Evolutionary conservation across 2,888 invertebrate genomes (phyloP).

Genomic region (Monoplex corrugatus): DNA sequence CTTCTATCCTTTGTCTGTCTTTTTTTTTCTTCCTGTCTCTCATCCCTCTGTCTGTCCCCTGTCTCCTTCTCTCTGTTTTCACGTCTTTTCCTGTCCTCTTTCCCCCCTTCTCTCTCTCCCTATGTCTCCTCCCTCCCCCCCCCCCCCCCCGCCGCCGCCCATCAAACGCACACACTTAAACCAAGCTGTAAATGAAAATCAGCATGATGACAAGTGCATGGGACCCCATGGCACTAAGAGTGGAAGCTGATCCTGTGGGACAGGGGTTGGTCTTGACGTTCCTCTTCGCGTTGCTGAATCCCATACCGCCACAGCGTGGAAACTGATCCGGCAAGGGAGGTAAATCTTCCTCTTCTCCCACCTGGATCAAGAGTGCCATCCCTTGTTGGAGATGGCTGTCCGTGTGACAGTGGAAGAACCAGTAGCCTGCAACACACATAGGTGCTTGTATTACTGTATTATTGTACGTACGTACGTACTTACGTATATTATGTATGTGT

Average conservation of each 20-base stretch:
- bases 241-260: background rate
- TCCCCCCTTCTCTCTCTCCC: no score
- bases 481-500: no score
- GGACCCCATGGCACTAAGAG: background rate
- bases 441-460: background rate
- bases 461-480: background rate
- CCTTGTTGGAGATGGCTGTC: constrained; percentile 68
- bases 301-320: constrained; percentile 85
- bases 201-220: no score
- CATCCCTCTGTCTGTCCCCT: no score
- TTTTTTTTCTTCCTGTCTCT: no score
- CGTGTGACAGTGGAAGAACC: constrained; percentile 72
- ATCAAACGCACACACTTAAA: no score
- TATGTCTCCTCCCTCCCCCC: no score
- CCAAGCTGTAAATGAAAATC: no score
- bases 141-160: no score
- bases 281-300: constrained; percentile 53
- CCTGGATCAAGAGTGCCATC: constrained; percentile 65
- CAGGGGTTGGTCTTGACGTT: background rate
- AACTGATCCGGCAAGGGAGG: constrained; percentile 88
- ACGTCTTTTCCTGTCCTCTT: no score
- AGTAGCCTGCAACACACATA: constrained; percentile 57
- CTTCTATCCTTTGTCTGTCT: no score
- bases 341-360: constrained; percentile 82
- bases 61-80: no score